These are phyloP conservation scores for Elysia chlorotica DNA, from an alignment of 1,140 invertebrate species.

Conservation along the genomic window DNA sequence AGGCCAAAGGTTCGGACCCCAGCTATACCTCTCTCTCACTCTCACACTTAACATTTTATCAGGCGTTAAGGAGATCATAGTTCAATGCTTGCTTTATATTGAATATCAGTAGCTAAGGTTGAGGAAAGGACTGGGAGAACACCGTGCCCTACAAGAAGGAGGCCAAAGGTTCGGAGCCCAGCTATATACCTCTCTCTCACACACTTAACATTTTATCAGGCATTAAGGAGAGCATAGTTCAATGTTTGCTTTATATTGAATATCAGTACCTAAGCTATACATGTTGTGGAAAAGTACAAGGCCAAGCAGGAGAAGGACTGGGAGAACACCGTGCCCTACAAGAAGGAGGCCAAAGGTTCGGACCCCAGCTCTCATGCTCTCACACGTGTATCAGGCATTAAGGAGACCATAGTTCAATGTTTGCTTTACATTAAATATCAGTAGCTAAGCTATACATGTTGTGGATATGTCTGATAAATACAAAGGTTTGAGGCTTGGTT, in stretches of 20 bases:
- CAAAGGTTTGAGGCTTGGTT: neutral
- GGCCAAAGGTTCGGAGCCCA: neutral
- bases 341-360: constrained; percentile 10
- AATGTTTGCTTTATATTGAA: neutral
- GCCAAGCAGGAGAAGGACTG: neutral
- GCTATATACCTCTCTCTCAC: too few species aligned
- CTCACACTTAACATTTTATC: too few species aligned
- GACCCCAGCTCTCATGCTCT: neutral
- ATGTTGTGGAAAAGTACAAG: neutral
- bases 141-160: neutral
- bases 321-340: constrained; percentile 77
- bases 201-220: neutral
- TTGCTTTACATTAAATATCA: neutral
- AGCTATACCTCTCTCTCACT: too few species aligned
- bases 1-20: too few species aligned
- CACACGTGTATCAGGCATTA: neutral
- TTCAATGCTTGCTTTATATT: neutral
- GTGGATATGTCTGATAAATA: neutral
- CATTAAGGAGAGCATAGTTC: neutral
- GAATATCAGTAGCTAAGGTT: neutral
- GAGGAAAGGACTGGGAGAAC: neutral
- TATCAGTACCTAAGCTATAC: neutral
- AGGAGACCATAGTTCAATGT: neutral
- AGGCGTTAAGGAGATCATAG: constrained; percentile 76
- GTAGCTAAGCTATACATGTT: neutral